Base-by-base conservation (phyloP, 2,113 vertebrate species). In the Scolopax mira region DNA sequence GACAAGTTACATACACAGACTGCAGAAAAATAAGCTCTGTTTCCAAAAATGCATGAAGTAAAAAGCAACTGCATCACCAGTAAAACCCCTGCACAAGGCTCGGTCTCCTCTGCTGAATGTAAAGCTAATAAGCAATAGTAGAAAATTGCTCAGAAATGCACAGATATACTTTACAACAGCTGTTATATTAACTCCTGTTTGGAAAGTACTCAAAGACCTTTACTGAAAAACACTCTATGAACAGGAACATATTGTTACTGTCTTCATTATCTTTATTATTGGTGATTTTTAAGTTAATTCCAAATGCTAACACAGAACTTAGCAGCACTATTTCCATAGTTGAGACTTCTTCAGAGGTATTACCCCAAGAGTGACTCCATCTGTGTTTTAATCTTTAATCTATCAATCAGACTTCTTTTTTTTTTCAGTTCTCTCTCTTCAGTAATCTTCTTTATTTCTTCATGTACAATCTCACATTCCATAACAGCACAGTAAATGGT, bases 311-410 rank as follows among this genome's bases (percentile, higher is more conserved):
- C 7, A 71, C 6, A 88, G 49, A 82, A 85, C 75, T 66, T 23
- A 79, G 39, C 35, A 85, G 58, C 21, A n/a, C 37, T 66, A 22
- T 3, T 72, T 81, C 33, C 14, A 30, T 4, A 79, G 42, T 1
- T 67, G 33, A 94, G 33, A 64, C 18, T 67, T 13, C 48, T 85
- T 52, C 33, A 72, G 15, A 79, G 16, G 6, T 67, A 15, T n/a
- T 69, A 60, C 2, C 10, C 27, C 13, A 48, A n/a, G 46, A 85
- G 11, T 22, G 23, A 11, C 33, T 42, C 18, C 27, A 93, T 49
- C 35, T 0, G 0, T 42, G 1, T 62, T 78, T 81, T 75, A 66
- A 67, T 72, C 49, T 83, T n/a, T n/a, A n/a, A n/a, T n/a, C n/a
- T n/a, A 69, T 61, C 28, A 42, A 72, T 60, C n/a, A 57, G 10